These are phyloP conservation scores for Meteorus cinctellus DNA, from an alignment of 2,888 invertebrate genomes.

Conservation along the genomic window DNA sequence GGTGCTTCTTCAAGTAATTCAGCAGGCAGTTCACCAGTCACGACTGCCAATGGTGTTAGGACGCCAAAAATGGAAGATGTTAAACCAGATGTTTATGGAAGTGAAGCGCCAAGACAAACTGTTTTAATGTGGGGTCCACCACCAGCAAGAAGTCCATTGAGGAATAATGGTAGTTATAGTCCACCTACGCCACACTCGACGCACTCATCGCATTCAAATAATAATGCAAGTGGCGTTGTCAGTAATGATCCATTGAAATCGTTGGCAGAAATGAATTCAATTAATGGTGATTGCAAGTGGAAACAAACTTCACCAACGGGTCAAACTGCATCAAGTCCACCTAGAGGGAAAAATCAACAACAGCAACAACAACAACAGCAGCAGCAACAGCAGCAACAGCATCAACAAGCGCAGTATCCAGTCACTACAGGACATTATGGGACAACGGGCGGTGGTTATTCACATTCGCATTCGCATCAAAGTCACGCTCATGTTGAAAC, in stretches of 20 bases:
- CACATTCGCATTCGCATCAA: slow-evolving; percentile 63
- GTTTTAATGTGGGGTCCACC: slow-evolving; percentile 92
- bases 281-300: slow-evolving; percentile 75
- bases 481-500: slow-evolving; percentile 72
- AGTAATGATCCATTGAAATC: slow-evolving; percentile 73
- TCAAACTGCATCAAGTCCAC: slow-evolving; percentile 69
- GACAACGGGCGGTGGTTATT: slow-evolving; percentile 63
- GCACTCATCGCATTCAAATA: slow-evolving; percentile 65
- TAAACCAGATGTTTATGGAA: slow-evolving; percentile 74
- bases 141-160: slow-evolving; percentile 66
- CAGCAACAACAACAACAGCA: slow-evolving; percentile 65
- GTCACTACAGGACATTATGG: slow-evolving; percentile 67
- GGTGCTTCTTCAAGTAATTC: slow-evolving; percentile 78
- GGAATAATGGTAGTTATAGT: slow-evolving; percentile 70
- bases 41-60: slow-evolving; percentile 75
- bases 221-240: slow-evolving; percentile 46
- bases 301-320: slow-evolving; percentile 69
- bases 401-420: slow-evolving; percentile 67
- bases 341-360: slow-evolving; percentile 61
- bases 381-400: slow-evolving; percentile 65
- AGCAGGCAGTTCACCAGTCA: slow-evolving; percentile 79
- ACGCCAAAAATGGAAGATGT: slow-evolving; percentile 79
- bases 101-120: slow-evolving; percentile 86
- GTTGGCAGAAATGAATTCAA: slow-evolving; percentile 74
- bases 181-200: slow-evolving; percentile 69